Percentiles rank a stretch among this genome's conserved stretches.
These are phyloP conservation scores for Heteromurus nitidus DNA, from an alignment of 2,888 invertebrate genomes.

Conservation along the genomic window DNA sequence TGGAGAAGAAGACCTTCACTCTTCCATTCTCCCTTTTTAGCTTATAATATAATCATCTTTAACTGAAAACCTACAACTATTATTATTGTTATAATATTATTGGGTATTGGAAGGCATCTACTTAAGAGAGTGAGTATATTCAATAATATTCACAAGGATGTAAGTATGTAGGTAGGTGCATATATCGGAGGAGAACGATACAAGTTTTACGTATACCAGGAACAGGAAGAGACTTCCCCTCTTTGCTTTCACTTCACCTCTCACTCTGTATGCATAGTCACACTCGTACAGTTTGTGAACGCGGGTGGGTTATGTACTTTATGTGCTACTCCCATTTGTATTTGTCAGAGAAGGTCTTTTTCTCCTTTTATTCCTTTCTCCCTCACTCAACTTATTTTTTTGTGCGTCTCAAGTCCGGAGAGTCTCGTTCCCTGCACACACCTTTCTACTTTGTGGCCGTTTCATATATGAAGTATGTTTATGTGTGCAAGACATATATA, in stretches of 20 bases:
- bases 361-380: neutral
- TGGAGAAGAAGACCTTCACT: too few species aligned
- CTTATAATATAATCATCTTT: neutral
- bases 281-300: neutral
- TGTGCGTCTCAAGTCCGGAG: constrained; percentile 4
- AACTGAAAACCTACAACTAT: neutral
- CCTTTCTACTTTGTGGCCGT: neutral
- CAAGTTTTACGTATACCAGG: neutral
- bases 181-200: neutral
- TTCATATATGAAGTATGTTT: too few species aligned
- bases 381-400: neutral
- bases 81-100: too few species aligned
- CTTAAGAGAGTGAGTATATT: too few species aligned
- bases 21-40: neutral
- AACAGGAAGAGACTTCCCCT: constrained; percentile 1
- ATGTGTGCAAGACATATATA: too few species aligned
- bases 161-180: neutral
- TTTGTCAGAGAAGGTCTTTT: neutral
- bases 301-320: neutral
- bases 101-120: too few species aligned
- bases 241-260: constrained; percentile 10
- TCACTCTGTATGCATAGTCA: neutral
- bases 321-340: neutral
- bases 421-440: neutral
- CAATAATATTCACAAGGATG: too few species aligned